These are phyloP conservation scores for Prunella himalayana DNA, from an alignment of 2,113 vertebrate genomes.

Conservation along the genomic window DNA sequence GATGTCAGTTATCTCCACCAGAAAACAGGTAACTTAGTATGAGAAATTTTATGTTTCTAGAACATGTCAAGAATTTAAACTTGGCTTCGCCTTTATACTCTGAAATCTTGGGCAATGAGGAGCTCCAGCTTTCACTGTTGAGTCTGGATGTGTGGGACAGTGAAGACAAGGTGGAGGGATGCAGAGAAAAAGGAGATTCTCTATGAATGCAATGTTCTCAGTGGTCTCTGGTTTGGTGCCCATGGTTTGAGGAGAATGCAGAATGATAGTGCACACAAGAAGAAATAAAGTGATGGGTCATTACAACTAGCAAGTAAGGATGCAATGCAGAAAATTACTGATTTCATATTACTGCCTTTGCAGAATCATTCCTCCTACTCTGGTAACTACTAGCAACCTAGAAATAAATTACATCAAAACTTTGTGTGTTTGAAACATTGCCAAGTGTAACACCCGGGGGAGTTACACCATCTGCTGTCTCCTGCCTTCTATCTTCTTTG, in stretches of 20 bases:
- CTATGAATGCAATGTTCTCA: background rate
- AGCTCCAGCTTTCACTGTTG: background rate
- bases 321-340: background rate
- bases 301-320: background rate
- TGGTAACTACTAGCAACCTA: background rate
- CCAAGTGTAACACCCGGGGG: background rate
- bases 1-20: background rate
- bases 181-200: background rate
- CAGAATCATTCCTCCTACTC: background rate
- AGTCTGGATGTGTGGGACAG: background rate
- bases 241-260: background rate
- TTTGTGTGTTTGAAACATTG: background rate
- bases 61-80: background rate
- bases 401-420: background rate
- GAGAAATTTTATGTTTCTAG: background rate
- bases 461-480: background rate
- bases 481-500: background rate
- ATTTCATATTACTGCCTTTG: background rate
- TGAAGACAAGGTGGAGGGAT: background rate
- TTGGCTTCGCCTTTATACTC: background rate
- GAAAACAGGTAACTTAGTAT: background rate
- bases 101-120: background rate
- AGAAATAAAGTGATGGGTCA: background rate
- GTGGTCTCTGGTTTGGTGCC: background rate
- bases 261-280: rapidly evolving